Evolutionary conservation across 2,888 invertebrate species (phyloP).

Genomic region (Aquatica leii): DNA sequence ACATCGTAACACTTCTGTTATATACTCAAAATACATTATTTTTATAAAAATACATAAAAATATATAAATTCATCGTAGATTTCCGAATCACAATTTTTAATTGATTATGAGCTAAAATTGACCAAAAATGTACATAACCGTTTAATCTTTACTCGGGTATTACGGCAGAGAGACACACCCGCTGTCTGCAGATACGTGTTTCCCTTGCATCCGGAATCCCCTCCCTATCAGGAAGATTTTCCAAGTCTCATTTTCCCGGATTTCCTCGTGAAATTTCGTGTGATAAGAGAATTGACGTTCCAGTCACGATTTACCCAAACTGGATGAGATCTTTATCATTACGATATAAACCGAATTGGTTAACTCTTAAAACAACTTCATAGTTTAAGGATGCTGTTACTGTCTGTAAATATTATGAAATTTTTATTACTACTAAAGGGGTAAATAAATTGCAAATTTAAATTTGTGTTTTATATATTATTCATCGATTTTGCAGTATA

Average conservation of each 20-base stretch:
- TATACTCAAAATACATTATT: neutral
- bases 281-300: neutral
- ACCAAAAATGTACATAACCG: conserved; percentile 32
- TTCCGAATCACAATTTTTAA: conserved; percentile 5
- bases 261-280: conserved; percentile 25
- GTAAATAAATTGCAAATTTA: conserved; percentile 3
- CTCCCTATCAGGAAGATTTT: conserved; percentile 41
- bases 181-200: conserved; percentile 53
- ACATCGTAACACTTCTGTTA: neutral
- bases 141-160: conserved; percentile 45
- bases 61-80: neutral
- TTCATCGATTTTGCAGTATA: too few species aligned
- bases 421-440: conserved; percentile 4
- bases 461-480: conserved; percentile 1
- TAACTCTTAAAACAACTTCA: conserved; percentile 7
- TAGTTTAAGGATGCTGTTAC: conserved; percentile 10
- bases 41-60: neutral
- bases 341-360: conserved; percentile 8
- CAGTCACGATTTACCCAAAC: neutral
- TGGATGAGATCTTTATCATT: neutral
- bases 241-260: conserved; percentile 31
- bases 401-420: neutral
- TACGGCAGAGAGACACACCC: conserved; percentile 56
- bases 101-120: neutral
- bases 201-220: conserved; percentile 51